Evolutionary conservation across 2,113 vertebrate species (phyloP), one percentile per base, ranked within the genome.

Genomic region (Cebus imitator): DNA sequence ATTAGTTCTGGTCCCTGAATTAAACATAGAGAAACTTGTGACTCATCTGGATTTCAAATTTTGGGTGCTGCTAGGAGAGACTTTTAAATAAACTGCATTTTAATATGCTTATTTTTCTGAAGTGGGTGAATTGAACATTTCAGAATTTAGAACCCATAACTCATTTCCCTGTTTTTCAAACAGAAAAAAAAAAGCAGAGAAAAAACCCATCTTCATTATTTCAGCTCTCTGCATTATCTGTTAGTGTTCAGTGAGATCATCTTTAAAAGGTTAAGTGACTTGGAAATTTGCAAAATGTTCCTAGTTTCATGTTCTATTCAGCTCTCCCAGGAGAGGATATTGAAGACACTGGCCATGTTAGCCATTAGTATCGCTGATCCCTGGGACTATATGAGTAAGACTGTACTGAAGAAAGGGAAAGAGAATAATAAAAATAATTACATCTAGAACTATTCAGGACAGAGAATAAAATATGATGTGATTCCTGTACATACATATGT

Each of bases 71-170:
- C 85, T 40, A 68, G 68, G 83, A 95, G 32, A 97, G 96, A 97
- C 4, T 43, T 43, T 78, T 57, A 96, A 94, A 87, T 12, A 95
- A 98, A 92, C 61, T 95, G 76, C 76, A 98, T 97, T 83, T 96
- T 96, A 94, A 96, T 84, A 91, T 92, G 91, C 96, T 98, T 97
- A 98, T 96, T 93, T 83, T 96, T 96, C 85, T 61, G 70, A 89
- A 91, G 96, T 64, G 30, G 90, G 80, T 83, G 95, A 91, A 96
- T 95, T 7, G 1, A 93, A 18, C 6, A 18, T 92, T 95, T 98
- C 57, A 61, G 79, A 92, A 92, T 90, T 23, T 0, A 64, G 78
- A 96, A 92, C 61, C 87, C 81, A 40, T 57, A 96, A 93, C 85
- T 97, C 73, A 79, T 61, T 48, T 66, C 90, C 94, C 96, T 98